These are phyloP conservation scores for Oscheius onirici DNA, from an alignment of 2,888 invertebrate genomes.

Conservation along the genomic window DNA sequence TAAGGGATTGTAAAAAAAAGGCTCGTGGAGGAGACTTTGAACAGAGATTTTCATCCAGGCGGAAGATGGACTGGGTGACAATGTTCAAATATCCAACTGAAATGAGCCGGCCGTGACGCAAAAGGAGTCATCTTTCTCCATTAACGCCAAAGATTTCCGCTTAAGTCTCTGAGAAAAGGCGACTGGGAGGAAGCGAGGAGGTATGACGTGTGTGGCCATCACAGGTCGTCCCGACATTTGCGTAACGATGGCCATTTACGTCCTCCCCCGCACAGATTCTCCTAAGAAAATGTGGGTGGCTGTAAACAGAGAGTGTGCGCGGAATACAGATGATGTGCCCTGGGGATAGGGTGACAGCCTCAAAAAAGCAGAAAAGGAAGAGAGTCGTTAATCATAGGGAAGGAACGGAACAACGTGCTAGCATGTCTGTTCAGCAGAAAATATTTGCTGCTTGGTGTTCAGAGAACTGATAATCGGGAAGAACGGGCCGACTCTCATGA, in stretches of 20 bases:
- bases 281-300: slow-evolving; percentile 13
- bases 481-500: slow-evolving; percentile 12
- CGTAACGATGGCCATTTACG: slow-evolving; percentile 27
- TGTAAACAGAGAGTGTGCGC: slow-evolving; percentile 4
- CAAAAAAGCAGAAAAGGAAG: neutral
- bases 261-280: slow-evolving; percentile 27
- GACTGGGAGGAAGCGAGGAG: slow-evolving; percentile 3
- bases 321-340: slow-evolving; percentile 13
- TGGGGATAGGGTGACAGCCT: neutral
- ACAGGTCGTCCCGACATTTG: slow-evolving; percentile 19
- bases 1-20: no score
- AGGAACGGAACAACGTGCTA: slow-evolving; percentile 3
- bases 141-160: slow-evolving; percentile 23
- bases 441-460: slow-evolving; percentile 23
- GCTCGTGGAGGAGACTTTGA: neutral
- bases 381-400: neutral
- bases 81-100: neutral
- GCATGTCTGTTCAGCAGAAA: neutral
- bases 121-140: slow-evolving; percentile 26
- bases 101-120: slow-evolving; percentile 16
- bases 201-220: neutral
- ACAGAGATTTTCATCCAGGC: neutral
- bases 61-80: neutral
- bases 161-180: neutral
- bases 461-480: slow-evolving; percentile 25